Percentiles rank a stretch among this genome's conserved stretches.
Conservation (phyloP, 2,113 vertebrate genomes). For the Tursiops truncatus region DNA sequence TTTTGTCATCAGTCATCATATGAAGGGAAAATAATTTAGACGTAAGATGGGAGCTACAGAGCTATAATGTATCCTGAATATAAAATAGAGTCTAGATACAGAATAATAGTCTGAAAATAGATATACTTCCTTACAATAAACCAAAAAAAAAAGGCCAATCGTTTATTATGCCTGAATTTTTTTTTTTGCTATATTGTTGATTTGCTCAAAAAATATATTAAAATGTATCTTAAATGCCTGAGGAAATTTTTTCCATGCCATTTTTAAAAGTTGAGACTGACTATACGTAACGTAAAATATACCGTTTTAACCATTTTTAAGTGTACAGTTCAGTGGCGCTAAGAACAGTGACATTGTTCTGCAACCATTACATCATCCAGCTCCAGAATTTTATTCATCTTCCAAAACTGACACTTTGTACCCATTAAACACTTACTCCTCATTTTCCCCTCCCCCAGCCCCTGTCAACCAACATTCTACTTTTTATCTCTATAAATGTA, state of each 20-base stretch:
- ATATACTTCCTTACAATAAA: background rate
- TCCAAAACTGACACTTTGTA: background rate
- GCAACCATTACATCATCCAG: background rate
- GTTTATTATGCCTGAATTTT: background rate
- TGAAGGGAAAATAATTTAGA: conserved; percentile 6
- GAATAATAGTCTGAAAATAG: background rate
- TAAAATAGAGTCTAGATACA: background rate
- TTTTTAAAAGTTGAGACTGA: background rate
- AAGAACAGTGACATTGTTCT: background rate
- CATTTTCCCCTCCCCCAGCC: background rate
- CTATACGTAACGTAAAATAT: background rate
- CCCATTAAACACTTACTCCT: background rate
- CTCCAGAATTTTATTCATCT: background rate
- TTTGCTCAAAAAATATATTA: background rate
- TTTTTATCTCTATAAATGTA: background rate
- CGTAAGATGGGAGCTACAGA: background rate
- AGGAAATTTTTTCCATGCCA: background rate
- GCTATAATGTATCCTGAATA: background rate
- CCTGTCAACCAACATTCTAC: background rate
- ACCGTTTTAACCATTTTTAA: background rate
- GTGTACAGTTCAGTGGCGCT: background rate
- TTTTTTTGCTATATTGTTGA: background rate
- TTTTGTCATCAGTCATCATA: background rate
- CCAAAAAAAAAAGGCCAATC: background rate
- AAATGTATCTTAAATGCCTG: no score